Conservation (phyloP, 1,140 invertebrate species). For the Bombus pyrosoma region DNA sequence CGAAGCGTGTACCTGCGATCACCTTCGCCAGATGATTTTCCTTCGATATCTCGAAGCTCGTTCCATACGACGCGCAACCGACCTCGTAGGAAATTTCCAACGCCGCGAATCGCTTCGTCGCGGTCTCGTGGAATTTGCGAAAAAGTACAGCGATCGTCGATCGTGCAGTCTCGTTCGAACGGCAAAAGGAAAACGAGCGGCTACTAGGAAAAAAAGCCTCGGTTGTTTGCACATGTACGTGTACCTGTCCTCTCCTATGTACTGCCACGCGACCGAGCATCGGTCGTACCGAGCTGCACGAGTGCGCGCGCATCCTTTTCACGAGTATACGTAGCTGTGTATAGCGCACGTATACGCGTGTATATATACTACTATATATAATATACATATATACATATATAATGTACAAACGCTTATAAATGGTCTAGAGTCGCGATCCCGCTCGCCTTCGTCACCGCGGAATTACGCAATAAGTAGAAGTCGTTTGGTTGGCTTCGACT, state of each 20-base stretch:
- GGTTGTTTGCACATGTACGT: constrained; percentile 14
- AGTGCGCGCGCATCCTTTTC: not conserved
- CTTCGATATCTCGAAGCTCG: no score
- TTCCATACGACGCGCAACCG: not conserved
- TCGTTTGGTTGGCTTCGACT: constrained; percentile 75
- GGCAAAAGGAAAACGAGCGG: not conserved
- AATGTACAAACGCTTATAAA: constrained; percentile 63
- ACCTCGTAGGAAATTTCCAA: constrained; percentile 55
- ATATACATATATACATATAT: not conserved
- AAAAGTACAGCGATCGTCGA: constrained; percentile 20
- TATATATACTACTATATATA: not conserved
- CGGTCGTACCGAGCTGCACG: not conserved
- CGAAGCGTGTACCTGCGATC: not conserved
- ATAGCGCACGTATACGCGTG: not conserved
- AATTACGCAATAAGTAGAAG: constrained; percentile 81
- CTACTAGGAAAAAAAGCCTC: constrained; percentile 50
- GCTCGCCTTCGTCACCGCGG: constrained; percentile 79
- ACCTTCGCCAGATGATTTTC: no score
- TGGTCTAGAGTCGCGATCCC: constrained; percentile 78
- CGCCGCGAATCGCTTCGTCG: not conserved
- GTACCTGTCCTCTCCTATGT: not conserved
- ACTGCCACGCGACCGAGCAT: not conserved
- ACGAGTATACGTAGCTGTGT: not conserved
- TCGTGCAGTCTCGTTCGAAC: constrained; percentile 30
- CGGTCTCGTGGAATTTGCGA: constrained; percentile 32